Conservation (phyloP, 1,140 invertebrate genomes). For the Pygmarrhopalites habei region DNA sequence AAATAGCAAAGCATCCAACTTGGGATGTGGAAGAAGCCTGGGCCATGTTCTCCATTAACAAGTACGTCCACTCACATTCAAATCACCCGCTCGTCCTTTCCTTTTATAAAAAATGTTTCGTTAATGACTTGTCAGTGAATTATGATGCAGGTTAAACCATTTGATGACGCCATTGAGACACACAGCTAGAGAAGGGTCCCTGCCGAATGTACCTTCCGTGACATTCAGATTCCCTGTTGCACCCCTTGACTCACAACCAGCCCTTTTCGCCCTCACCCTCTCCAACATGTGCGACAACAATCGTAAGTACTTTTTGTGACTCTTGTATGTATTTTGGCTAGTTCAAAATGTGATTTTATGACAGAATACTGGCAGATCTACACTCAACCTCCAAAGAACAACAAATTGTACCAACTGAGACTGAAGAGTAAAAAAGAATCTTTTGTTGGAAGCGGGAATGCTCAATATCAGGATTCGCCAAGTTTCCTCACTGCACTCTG, state of each 20-base stretch:
- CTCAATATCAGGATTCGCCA: not conserved
- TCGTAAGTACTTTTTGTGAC: too few relatives aligned
- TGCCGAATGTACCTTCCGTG: conserved; percentile 2
- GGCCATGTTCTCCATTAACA: conserved; percentile 9
- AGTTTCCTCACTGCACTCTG: conserved; percentile 7
- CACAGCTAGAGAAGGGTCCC: not conserved
- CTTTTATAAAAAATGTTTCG: too few relatives aligned
- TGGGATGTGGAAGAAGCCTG: conserved; percentile 8
- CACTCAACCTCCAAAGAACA: conserved; percentile 5
- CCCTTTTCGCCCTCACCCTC: conserved; percentile 2
- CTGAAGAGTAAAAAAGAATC: not conserved
- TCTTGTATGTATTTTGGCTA: too few relatives aligned
- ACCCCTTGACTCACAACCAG: not conserved
- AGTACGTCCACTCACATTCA: not conserved
- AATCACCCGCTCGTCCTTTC: too few relatives aligned
- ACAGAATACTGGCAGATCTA: conserved; percentile 1
- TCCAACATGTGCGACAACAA: not conserved
- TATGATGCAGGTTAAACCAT: conserved; percentile 14
- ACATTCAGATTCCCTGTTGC: conserved; percentile 10
- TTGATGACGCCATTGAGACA: conserved; percentile 4
- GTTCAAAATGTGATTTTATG: too few relatives aligned
- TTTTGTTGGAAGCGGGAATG: not conserved
- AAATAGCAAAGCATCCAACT: conserved; percentile 7
- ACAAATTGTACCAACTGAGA: conserved; percentile 1
- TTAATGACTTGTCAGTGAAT: too few relatives aligned